A percentile compares a stretch with the other conserved stretches of the same genome.
These are phyloP conservation scores for Glaucopsyche alexis DNA, from an alignment of 2,888 invertebrate genomes.

Conservation along the genomic window DNA sequence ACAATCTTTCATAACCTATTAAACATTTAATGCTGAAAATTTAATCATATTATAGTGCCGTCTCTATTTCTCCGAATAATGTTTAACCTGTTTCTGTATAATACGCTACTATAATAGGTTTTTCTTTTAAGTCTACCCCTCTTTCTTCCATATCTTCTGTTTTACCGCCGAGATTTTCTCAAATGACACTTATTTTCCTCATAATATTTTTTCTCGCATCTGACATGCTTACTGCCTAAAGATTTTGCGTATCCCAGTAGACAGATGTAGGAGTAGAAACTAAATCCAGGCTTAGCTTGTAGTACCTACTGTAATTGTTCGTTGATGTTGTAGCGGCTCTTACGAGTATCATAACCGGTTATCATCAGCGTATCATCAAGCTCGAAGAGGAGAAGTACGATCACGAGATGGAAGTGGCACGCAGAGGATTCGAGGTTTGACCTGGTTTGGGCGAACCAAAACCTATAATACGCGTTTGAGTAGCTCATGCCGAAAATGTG, in stretches of 20 bases:
- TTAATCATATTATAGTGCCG: conserved; percentile 66
- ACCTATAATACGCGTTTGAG: conserved; percentile 66
- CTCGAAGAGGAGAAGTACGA: conserved; percentile 98
- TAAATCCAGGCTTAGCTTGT: conserved; percentile 41
- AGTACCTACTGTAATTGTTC: conserved; percentile 69
- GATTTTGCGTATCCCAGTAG: conserved; percentile 44
- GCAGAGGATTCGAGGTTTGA: conserved; percentile 97
- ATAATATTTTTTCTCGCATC: conserved; percentile 58
- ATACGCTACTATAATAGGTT: conserved; percentile 55
- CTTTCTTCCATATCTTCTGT: conserved; percentile 63
- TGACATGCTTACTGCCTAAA: conserved; percentile 62
- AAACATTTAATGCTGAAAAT: conserved; percentile 67
- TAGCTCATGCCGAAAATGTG: conserved; percentile 75
- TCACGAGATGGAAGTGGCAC: conserved; percentile 97
- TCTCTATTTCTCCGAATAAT: conserved; percentile 58
- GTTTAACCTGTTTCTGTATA: conserved; percentile 60
- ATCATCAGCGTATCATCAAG: conserved; percentile 89
- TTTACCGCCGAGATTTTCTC: conserved; percentile 58
- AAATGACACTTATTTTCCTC: conserved; percentile 61
- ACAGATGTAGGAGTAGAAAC: conserved; percentile 41
- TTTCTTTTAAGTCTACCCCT: conserved; percentile 46
- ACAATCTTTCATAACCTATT: conserved; percentile 72
- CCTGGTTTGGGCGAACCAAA: conserved; percentile 67
- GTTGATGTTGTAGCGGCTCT: conserved; percentile 82
- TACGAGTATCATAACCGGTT: conserved; percentile 86